phyloP scores from a whole-genome alignment of 1,140 invertebrate genomes.

The Camponotus vicinus region DNA sequence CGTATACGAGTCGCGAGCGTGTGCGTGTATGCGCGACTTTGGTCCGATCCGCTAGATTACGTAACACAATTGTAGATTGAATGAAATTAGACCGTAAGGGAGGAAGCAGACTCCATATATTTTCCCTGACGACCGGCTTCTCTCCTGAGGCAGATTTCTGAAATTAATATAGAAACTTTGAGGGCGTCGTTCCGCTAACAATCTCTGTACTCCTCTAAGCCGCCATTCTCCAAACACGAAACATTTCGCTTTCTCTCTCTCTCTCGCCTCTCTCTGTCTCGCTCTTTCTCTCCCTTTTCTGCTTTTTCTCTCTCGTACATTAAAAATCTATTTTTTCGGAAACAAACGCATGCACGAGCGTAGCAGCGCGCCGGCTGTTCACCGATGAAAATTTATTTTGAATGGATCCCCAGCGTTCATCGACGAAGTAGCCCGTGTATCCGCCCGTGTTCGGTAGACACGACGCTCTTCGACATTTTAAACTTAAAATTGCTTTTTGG shows the following conservation, averaged over 20 bases:
- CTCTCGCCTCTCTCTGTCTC: not conserved
- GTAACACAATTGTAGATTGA: constrained; percentile 51
- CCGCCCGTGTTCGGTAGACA: constrained; percentile 15
- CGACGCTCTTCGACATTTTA: constrained; percentile 41
- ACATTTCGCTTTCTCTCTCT: constrained; percentile 4
- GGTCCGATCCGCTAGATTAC: constrained; percentile 33
- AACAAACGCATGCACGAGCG: constrained; percentile 20
- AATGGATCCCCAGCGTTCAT: constrained; percentile 31
- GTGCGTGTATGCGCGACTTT: constrained; percentile 9
- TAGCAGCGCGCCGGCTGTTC: constrained; percentile 15
- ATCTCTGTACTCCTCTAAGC: not conserved
- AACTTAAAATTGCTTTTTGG: constrained; percentile 60
- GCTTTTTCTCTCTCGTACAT: not conserved
- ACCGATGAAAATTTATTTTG: constrained; percentile 55
- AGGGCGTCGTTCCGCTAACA: constrained; percentile 12
- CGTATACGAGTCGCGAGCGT: not conserved
- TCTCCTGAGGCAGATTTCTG: constrained; percentile 46
- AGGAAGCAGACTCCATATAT: constrained; percentile 31
- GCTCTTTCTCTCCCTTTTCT: too few species aligned
- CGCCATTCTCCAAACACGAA: not conserved
- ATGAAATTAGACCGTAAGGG: constrained; percentile 52
- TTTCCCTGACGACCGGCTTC: constrained; percentile 21
- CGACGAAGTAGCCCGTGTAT: constrained; percentile 35
- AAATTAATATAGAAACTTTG: constrained; percentile 57
- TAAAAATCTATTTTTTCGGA: constrained; percentile 46